A percentile compares a stretch with the other conserved stretches of the same genome.
These are phyloP conservation scores for Rhinopomastus cyanomelas DNA, from an alignment of 2,113 vertebrate genomes.

Conservation along the genomic window DNA sequence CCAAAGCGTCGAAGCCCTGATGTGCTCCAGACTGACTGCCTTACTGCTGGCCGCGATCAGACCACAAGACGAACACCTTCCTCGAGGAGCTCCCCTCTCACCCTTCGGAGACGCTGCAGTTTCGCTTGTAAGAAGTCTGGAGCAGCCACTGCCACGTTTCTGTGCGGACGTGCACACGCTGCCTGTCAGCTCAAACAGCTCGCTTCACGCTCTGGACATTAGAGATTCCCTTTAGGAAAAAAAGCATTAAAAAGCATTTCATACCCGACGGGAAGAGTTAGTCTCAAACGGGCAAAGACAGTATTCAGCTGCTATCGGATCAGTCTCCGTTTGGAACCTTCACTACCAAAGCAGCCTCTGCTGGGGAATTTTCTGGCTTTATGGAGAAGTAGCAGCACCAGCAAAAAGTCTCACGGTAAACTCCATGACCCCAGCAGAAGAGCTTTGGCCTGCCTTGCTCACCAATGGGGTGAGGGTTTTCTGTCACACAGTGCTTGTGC, in stretches of 20 bases:
- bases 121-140: not conserved
- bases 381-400: not conserved
- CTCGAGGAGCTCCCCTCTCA: not conserved
- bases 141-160: not conserved
- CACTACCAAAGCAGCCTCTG: conserved; percentile 5
- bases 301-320: not conserved
- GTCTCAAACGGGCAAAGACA: not conserved
- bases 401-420: not conserved
- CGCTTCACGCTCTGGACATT: not conserved
- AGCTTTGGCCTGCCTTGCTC: not conserved
- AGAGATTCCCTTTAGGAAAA: not conserved
- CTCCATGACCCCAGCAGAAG: not conserved
- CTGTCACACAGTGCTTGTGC: not conserved
- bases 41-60: not conserved
- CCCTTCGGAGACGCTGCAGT: not conserved
- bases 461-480: not conserved
- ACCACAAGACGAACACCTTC: not conserved
- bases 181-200: not conserved
- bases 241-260: not conserved
- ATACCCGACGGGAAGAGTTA: not conserved
- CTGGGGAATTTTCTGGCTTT: not conserved
- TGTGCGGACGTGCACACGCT: not conserved
- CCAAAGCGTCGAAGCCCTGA: not conserved
- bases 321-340: not conserved
- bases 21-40: not conserved